Base-by-base conservation (phyloP, 2,113 vertebrate species). In the Sebastes fasciatus region DNA sequence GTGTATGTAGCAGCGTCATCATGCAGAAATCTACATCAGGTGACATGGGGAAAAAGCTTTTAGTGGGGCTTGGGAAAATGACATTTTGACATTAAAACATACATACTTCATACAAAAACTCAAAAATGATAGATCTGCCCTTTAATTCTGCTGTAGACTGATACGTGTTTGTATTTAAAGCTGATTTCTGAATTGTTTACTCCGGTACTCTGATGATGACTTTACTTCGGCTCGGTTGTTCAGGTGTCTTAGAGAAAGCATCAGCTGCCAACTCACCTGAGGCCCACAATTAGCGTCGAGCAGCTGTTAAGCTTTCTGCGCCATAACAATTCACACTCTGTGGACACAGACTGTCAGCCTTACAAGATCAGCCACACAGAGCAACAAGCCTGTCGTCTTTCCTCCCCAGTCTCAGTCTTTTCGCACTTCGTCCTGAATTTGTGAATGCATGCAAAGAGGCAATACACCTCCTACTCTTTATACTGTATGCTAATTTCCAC, bases 261-360 rank as follows among this genome's bases (percentile, higher is more conserved):
- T 93, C 85, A 85, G 86, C 88, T 90, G 88, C 89, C 88, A 86
- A 77, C 87, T 94, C 94, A 93, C 94, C 90, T 91, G 94, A 92
- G 92, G 93, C 87, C 89, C 69, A 67, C 91, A 94, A 94, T 94
- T 92, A 93, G 93, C 79, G 34, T 55, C 1, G 74, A 93, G 86
- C 94, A 94, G 93, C 89, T 94, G 94, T 85, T 89, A 34, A 86
- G 83, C 69, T 87, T 86, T 88, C 79, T 74, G 84, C 85, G 85
- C 89, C 89, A 84, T 58, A 86, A 87, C 92, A 87, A 86, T 88
- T 89, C 86, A 84, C 87, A 90, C 85, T 88, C 82, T 60, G 71
- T 83, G 89, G 94, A 90, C 87, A 85, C 86, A 87, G 83, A 78
- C 86, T 86, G 88, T 89, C 91, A 91, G 86, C 81, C 75, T 57